Evolutionary conservation across 2,888 invertebrate genomes (phyloP).

Genomic region (Andricus quercusramuli): DNA sequence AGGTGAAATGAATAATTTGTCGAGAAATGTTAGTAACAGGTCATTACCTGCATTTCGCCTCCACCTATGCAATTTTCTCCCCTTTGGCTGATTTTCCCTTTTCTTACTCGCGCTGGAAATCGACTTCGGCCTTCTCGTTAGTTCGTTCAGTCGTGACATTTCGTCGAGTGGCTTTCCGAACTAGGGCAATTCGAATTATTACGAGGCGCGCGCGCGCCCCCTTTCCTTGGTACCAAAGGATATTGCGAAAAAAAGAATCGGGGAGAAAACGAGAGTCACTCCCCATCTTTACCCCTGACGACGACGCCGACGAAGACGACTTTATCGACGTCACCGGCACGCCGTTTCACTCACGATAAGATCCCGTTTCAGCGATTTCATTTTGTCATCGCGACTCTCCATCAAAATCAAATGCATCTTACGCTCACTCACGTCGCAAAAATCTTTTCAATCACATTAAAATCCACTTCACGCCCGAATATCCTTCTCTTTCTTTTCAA

Average conservation of each 20-base stretch:
- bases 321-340: constrained; percentile 24
- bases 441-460: constrained; percentile 32
- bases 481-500: background rate
- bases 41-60: constrained; percentile 20
- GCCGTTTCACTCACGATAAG: constrained; percentile 12
- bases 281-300: constrained; percentile 20
- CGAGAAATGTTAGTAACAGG: constrained; percentile 33
- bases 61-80: constrained; percentile 25
- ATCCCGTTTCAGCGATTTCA: constrained; percentile 34
- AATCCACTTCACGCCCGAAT: background rate
- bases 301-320: constrained; percentile 11
- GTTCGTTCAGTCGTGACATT: constrained; percentile 40
- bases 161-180: constrained; percentile 41
- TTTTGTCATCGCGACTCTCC: constrained; percentile 22
- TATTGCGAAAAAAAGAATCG: constrained; percentile 33
- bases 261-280: constrained; percentile 35
- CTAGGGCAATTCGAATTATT: constrained; percentile 39
- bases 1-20: constrained; percentile 20
- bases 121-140: constrained; percentile 36
- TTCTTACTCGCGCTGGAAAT: constrained; percentile 36
- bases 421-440: constrained; percentile 13
- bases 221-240: constrained; percentile 22
- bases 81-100: constrained; percentile 20
- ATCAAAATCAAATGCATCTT: constrained; percentile 41
- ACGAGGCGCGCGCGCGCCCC: constrained; percentile 14